Percentiles rank a stretch among this genome's conserved stretches.
Evolutionary conservation across 2,888 invertebrate species (phyloP).

Genomic region (Sisyra nigra): DNA sequence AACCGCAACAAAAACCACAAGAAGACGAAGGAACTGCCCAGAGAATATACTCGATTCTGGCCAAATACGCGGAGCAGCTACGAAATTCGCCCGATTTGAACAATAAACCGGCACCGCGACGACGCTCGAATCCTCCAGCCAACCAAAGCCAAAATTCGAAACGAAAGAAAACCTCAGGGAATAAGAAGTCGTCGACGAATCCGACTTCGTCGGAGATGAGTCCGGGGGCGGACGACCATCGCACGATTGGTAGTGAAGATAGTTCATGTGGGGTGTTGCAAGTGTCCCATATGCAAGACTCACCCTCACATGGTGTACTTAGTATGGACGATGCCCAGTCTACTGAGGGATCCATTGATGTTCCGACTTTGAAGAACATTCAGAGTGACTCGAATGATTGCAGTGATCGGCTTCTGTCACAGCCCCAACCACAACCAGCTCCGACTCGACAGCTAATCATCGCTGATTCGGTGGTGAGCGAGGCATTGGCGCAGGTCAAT

Average conservation of each 20-base stretch:
- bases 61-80: slow-evolving; percentile 65
- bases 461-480: slow-evolving; percentile 38
- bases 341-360: not conserved
- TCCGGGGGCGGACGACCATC: slow-evolving; percentile 46
- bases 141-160: slow-evolving; percentile 54
- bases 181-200: slow-evolving; percentile 30
- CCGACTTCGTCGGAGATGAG: slow-evolving; percentile 32
- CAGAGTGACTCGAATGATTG: slow-evolving; percentile 30
- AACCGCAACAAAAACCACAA: slow-evolving; percentile 54
- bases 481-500: slow-evolving; percentile 42
- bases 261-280: slow-evolving; percentile 54
- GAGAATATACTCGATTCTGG: slow-evolving; percentile 38
- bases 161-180: slow-evolving; percentile 45
- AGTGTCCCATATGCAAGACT: slow-evolving; percentile 30
- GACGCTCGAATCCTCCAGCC: slow-evolving; percentile 56
- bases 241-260: slow-evolving; percentile 61
- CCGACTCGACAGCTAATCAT: slow-evolving; percentile 41
- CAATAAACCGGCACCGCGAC: slow-evolving; percentile 63
- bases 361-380: slow-evolving; percentile 23
- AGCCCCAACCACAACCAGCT: slow-evolving; percentile 14
- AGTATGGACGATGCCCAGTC: slow-evolving; percentile 21
- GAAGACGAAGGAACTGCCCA: slow-evolving; percentile 72
- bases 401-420: slow-evolving; percentile 2
- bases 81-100: slow-evolving; percentile 64
- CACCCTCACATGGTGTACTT: slow-evolving; percentile 37